A percentile compares a stretch with the other conserved stretches of the same genome.
phyloP scores from a whole-genome alignment of 2,113 vertebrate genomes.

The Arothron firmamentum region DNA sequence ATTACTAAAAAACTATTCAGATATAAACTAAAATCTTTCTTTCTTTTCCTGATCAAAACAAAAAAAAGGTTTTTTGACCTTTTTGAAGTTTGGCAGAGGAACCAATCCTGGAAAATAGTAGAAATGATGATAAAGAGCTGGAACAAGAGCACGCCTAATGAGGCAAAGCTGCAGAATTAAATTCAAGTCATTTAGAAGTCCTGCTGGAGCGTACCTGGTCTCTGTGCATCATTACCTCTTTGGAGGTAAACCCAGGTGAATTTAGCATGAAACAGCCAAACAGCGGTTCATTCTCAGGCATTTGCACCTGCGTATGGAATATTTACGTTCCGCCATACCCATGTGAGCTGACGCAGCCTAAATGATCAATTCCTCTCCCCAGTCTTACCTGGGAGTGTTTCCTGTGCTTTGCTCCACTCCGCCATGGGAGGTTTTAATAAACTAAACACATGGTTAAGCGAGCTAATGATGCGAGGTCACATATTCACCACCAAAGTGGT shows the following conservation, averaged over 20 bases:
- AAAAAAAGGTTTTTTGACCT: no score
- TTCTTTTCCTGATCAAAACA: no score
- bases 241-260: slow-evolving; percentile 27
- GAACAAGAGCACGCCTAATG: no score
- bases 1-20: no score
- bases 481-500: slow-evolving; percentile 9
- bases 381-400: slow-evolving; percentile 13
- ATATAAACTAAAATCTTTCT: no score
- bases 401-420: slow-evolving; percentile 17
- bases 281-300: slow-evolving; percentile 28
- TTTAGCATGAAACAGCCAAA: slow-evolving; percentile 25
- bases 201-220: background rate
- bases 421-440: slow-evolving; percentile 10
- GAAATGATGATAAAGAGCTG: no score
- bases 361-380: slow-evolving; percentile 15
- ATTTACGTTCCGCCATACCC: slow-evolving; percentile 44
- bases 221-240: slow-evolving; percentile 11
- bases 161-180: no score
- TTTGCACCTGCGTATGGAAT: slow-evolving; percentile 20
- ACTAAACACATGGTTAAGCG: background rate
- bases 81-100: no score
- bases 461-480: slow-evolving; percentile 8
- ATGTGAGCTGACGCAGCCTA: slow-evolving; percentile 19
- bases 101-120: no score
- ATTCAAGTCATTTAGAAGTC: background rate